Evolutionary conservation across 64 coral and sea anemone genomes (phyloP).

Genomic region (Orbicella faveolata): DNA sequence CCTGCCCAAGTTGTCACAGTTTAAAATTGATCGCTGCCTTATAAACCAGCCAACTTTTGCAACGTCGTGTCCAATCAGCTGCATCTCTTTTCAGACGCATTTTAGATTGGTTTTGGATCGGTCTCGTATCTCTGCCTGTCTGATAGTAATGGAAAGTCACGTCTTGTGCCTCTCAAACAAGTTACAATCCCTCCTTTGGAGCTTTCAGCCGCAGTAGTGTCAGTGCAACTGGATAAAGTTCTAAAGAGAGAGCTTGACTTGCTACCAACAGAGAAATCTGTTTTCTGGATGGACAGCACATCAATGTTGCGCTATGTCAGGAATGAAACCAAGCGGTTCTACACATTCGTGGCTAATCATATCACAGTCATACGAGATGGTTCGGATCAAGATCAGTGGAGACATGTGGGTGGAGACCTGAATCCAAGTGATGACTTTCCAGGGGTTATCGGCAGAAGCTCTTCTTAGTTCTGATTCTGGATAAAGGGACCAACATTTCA

Average conservation of each 20-base stretch:
- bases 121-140: slow-evolving; percentile 12
- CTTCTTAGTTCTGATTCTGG: neutral
- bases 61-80: slow-evolving; percentile 28
- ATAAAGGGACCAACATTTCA: slow-evolving; percentile 18
- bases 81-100: slow-evolving; percentile 67
- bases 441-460: slow-evolving; percentile 20
- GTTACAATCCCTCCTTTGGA: slow-evolving; percentile 42
- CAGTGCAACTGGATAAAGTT: slow-evolving; percentile 8
- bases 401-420: neutral
- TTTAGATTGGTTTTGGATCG: slow-evolving; percentile 16
- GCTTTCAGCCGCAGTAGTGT: slow-evolving; percentile 19
- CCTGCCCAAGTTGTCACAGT: slow-evolving; percentile 39
- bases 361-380: slow-evolving; percentile 22
- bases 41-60: slow-evolving; percentile 34
- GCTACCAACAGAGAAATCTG: neutral
- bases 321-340: slow-evolving; percentile 22
- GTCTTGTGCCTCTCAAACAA: slow-evolving; percentile 30
- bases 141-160: slow-evolving; percentile 7
- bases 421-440: slow-evolving; percentile 45
- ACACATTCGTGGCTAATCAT: slow-evolving; percentile 34
- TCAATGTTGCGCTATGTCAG: slow-evolving; percentile 38
- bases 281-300: slow-evolving; percentile 40
- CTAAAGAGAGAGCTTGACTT: slow-evolving; percentile 23
- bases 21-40: slow-evolving; percentile 46
- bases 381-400: slow-evolving; percentile 35